Evolutionary conservation across 53 echinoderm and acorn worm species (phyloP), one percentile per base, ranked within the genome.

Genomic region (Luidia sarsii): DNA sequence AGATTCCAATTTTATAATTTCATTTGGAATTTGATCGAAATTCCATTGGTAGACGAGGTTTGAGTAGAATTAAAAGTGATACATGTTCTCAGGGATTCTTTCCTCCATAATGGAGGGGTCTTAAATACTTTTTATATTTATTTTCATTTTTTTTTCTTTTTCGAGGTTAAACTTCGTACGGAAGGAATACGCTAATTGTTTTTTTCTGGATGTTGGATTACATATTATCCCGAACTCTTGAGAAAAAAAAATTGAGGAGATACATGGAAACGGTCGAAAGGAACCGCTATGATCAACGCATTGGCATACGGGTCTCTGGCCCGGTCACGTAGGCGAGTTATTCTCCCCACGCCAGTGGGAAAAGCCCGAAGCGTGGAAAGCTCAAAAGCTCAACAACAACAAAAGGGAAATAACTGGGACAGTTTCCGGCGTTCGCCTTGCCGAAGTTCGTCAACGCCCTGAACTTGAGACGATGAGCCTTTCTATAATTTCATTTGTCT

Each of bases 61-160:
- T 36, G 22, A 54, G 37, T 25, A 35, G 32, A 23, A 15, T 65
- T 39, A 7, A 39, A 54, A 35, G 56, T 41, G 54, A 57, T 72
- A 56, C 72, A 72, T 72, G 72, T 24, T 72, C 39, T 72, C 24
- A 27, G 16, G 34, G 52, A 51, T 19, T 51, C 34, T 51, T 51
- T 24, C 11, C 68, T 71, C 20, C 71, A 72, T 9, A 56, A n/a
- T 57, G 72, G 39, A 72, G 72, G 18, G 3, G 21, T 41, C 41
- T 41, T 8, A 21, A 8, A 37, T 13, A 32, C 23, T 38, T 29
- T 50, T 49, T 56, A 55, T 21, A 23, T 33, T 33, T 19, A 33
- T 65, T 65, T 62, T 29, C 31, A 62, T 62, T 31, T 29, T 62
- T 41, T 7, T 41, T 41, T 7, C 6, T 41, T 7, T 7, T 41